Evolutionary conservation across 2,888 invertebrate species (phyloP).

Genomic region (Chrysopilus asiliformis): DNA sequence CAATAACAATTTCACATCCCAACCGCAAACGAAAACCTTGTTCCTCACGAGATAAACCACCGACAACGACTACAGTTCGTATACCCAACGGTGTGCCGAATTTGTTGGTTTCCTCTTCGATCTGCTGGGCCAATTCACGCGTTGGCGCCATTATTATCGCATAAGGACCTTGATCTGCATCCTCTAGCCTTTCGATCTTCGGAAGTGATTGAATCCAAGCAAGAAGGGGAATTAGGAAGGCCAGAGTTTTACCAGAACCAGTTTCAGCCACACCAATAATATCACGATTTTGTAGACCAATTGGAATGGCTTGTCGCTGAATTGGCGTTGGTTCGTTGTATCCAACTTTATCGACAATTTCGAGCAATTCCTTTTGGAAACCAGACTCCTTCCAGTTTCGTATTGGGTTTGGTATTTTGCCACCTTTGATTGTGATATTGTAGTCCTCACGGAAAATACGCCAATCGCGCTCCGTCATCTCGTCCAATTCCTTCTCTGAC

Average conservation of each 20-base stretch:
- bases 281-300: conserved; percentile 86
- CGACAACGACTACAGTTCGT: conserved; percentile 94
- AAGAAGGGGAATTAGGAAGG: conserved; percentile 91
- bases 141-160: conserved; percentile 98
- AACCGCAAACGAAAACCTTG: conserved; percentile 92
- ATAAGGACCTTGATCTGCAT: conserved; percentile 92
- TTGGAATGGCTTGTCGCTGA: conserved; percentile 98
- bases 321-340: conserved; percentile 99
- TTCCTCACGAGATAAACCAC: conserved; percentile 92
- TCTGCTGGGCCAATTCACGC: conserved; percentile 98
- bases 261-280: conserved; percentile 99
- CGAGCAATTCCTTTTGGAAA: conserved; percentile 78
- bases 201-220: conserved; percentile 98
- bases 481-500: conserved; percentile 84
- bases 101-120: conserved; percentile 96
- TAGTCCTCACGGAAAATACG: conserved; percentile 99
- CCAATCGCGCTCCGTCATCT: conserved; percentile 99
- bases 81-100: conserved; percentile 90
- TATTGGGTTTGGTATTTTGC: conserved; percentile 91
- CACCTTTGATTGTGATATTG: conserved; percentile 96
- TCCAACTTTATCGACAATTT: conserved; percentile 87
- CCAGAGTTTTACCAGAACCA: conserved; percentile 96
- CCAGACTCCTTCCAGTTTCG: conserved; percentile 90
- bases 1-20: conserved; percentile 99
- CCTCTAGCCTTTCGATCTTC: conserved; percentile 83